Evolutionary conservation across 35 echinoderm and acorn worm genomes (phyloP).

Genomic region (Lytechinus pictus): DNA sequence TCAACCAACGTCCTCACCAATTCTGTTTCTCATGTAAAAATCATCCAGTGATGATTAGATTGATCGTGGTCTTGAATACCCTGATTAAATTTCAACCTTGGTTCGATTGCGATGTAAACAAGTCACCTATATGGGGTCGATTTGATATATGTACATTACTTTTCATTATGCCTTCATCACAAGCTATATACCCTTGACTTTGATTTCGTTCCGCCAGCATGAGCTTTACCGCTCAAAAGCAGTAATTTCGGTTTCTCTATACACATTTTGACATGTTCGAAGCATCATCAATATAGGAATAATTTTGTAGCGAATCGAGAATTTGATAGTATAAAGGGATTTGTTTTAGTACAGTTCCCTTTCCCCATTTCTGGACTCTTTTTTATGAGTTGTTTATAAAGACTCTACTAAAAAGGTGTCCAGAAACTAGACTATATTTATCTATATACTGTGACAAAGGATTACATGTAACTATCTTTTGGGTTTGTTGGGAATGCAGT

Average conservation of each 20-base stretch:
- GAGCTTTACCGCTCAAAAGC: neutral
- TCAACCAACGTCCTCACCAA: neutral
- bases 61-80: neutral
- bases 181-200: slow-evolving; percentile 7
- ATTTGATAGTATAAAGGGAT: no score
- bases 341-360: no score
- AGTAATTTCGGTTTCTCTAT: neutral
- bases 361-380: no score
- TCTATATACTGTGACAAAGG: no score
- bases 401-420: no score
- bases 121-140: neutral
- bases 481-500: no score
- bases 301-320: no score
- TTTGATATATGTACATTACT: neutral
- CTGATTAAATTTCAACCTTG: neutral
- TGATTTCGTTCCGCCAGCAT: neutral
- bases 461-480: no score
- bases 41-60: neutral
- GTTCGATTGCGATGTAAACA: neutral
- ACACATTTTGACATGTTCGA: no score
- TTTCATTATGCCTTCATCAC: neutral
- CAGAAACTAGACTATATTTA: no score
- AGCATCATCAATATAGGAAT: no score
- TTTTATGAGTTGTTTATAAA: no score
- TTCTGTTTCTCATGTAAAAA: slow-evolving; percentile 5